Conservation (phyloP, 2,888 invertebrate species). For the Hesperia comma region DNA sequence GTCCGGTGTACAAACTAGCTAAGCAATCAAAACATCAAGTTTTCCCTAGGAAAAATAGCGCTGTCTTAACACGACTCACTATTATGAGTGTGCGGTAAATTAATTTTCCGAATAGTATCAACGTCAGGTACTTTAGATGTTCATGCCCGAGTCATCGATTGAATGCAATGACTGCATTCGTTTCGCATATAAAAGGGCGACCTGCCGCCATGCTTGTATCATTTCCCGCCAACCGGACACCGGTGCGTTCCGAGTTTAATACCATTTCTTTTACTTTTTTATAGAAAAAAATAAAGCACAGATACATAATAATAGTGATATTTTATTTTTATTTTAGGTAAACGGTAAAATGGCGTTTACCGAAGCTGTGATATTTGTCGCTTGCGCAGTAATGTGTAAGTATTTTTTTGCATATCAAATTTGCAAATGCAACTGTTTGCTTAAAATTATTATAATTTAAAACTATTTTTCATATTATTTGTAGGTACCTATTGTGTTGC, state of each 20-base stretch:
- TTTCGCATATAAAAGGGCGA: slow-evolving; percentile 23
- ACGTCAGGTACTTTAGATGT: slow-evolving; percentile 33
- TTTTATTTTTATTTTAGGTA: slow-evolving; percentile 17
- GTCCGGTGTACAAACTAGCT: too few species aligned
- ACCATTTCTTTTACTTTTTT: neutral
- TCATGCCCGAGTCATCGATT: slow-evolving; percentile 22
- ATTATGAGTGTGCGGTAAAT: slow-evolving; percentile 21
- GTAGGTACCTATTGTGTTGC: too few species aligned
- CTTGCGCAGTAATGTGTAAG: slow-evolving; percentile 33
- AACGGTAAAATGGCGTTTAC: slow-evolving; percentile 28
- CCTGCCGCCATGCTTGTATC: slow-evolving; percentile 27
- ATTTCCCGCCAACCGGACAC: slow-evolving; percentile 31
- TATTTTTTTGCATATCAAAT: neutral
- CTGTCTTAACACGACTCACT: slow-evolving; percentile 2
- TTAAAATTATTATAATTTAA: neutral
- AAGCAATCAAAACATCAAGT: neutral
- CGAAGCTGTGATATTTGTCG: slow-evolving; percentile 30
- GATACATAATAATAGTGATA: too few species aligned
- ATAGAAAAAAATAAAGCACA: neutral
- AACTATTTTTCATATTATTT: too few species aligned
- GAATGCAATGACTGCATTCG: slow-evolving; percentile 28
- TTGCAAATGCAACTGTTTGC: neutral
- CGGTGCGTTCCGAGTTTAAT: slow-evolving; percentile 29
- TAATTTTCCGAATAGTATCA: slow-evolving; percentile 29
- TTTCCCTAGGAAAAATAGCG: slow-evolving; percentile 20